Conservation (phyloP, 2,113 vertebrate species). For the Lates calcarifer region DNA sequence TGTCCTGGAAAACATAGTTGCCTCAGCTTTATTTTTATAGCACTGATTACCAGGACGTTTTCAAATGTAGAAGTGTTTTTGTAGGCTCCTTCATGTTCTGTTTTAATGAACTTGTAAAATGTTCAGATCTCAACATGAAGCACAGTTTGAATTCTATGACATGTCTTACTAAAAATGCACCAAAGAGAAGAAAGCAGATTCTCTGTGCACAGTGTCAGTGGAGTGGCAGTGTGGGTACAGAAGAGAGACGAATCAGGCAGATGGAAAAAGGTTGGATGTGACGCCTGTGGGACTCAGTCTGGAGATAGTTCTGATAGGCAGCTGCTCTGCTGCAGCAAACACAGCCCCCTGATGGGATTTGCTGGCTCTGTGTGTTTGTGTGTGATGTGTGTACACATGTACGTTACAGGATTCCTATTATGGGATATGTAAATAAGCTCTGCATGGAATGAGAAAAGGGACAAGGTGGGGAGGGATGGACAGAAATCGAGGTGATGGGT, state of each 20-base stretch:
- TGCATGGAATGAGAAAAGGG: constrained; percentile 18
- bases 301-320: constrained; percentile 48
- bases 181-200: constrained; percentile 30
- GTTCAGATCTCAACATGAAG: constrained; percentile 11
- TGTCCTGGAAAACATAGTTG: not conserved
- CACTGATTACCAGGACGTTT: not conserved
- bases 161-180: constrained; percentile 11
- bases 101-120: constrained; percentile 23
- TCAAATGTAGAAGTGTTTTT: not conserved
- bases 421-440: constrained; percentile 6
- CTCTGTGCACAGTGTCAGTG: not conserved
- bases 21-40: not conserved
- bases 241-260: constrained; percentile 36
- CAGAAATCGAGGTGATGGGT: constrained; percentile 14
- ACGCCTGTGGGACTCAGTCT: constrained; percentile 44
- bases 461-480: constrained; percentile 13
- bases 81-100: not conserved
- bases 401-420: constrained; percentile 9
- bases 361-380: not conserved
- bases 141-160: constrained; percentile 14
- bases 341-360: constrained; percentile 16
- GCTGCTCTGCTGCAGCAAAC: constrained; percentile 20
- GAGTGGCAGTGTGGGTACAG: constrained; percentile 20
- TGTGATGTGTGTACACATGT: not conserved
- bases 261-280: constrained; percentile 43